Percentiles rank a stretch among this genome's conserved stretches.
These are phyloP conservation scores for Carassius carassius DNA, from an alignment of 2,113 vertebrate genomes.

Conservation along the genomic window DNA sequence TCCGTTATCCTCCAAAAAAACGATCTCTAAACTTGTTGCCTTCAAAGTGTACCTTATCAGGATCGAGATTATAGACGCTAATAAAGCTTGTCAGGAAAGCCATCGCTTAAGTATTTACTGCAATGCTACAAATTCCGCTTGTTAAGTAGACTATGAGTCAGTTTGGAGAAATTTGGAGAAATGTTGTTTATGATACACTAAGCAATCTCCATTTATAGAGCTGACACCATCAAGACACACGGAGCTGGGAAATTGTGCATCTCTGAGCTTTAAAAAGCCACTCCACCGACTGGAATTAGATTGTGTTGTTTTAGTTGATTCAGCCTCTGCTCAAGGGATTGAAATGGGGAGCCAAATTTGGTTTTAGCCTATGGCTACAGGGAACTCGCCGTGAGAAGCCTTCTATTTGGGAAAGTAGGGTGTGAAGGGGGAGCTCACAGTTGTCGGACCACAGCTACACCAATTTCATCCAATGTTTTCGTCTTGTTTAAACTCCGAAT, in stretches of 20 bases:
- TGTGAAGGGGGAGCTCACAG: constrained; percentile 53
- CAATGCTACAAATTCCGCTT: not conserved
- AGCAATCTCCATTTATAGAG: constrained; percentile 40
- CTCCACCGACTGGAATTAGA: constrained; percentile 63
- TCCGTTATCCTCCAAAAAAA: constrained; percentile 52
- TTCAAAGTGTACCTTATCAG: constrained; percentile 39
- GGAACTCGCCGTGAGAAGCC: constrained; percentile 46
- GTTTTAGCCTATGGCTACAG: constrained; percentile 48
- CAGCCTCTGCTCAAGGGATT: constrained; percentile 58
- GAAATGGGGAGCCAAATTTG: constrained; percentile 69
- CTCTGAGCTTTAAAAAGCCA: constrained; percentile 67
- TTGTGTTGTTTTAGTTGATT: constrained; percentile 72
- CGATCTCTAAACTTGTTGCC: constrained; percentile 44
- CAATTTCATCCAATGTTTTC: constrained; percentile 54
- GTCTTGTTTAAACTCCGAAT: constrained; percentile 46
- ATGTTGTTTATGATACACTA: not conserved
- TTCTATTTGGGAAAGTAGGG: constrained; percentile 60
- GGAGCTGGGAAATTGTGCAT: constrained; percentile 53
- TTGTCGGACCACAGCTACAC: constrained; percentile 65
- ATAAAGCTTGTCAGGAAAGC: not conserved
- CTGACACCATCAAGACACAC: constrained; percentile 62
- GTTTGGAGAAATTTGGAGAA: not conserved
- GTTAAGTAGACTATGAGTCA: not conserved
- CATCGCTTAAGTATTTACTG: not conserved
- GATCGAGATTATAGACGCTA: constrained; percentile 9